Evolutionary conservation across 2,797 vertebrate genomes (phyloP), one percentile per base, ranked within the genome.

Genomic region (Scyliorhinus canicula): DNA sequence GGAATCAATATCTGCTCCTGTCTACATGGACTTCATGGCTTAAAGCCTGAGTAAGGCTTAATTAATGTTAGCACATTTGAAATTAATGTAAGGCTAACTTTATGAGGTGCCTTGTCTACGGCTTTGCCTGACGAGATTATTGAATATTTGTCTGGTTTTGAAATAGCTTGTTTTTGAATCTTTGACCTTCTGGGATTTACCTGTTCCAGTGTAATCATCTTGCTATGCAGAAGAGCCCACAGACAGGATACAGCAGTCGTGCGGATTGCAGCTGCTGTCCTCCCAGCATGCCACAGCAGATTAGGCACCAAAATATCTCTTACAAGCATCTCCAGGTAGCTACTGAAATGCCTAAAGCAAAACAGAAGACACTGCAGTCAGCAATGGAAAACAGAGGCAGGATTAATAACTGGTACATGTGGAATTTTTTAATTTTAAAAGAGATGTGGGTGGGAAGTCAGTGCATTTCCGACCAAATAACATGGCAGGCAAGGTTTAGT

Each of bases 251-350:
- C 97, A 24, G 98, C 97, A 0, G 98, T 96, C 1, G 98, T 98
- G 95, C 99, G 98, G 95, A 99, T 97, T 88, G 99, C 98, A 0
- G 97, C 98, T 0, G 98, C 98, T 0, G 97, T 98, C 95, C 97
- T 98, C 55, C 99, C 99, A 0, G 98, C 98, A 0, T 96, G 97
- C 99, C 99, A 99, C 97, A 98, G 98, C 96, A 99, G 97, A 97
- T 98, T 99, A 95, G 99, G 98, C 95, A 98, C 97, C 96, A 99
- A 95, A 93, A 98, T 95, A 95, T 99, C 98, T 95, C 96, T 96
- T 94, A 98, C 96, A 96, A 99, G 96, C 60, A 95, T 96, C 96
- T 98, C 97, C 0, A 98, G 96, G 96, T 98, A 97, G 14, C 96
- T 95, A 71, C 96, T 95, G 96, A 99, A 98, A 95, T 95, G 96